phyloP scores from a whole-genome alignment of 1,140 invertebrate genomes.

The Hylyphantes graminicola region DNA sequence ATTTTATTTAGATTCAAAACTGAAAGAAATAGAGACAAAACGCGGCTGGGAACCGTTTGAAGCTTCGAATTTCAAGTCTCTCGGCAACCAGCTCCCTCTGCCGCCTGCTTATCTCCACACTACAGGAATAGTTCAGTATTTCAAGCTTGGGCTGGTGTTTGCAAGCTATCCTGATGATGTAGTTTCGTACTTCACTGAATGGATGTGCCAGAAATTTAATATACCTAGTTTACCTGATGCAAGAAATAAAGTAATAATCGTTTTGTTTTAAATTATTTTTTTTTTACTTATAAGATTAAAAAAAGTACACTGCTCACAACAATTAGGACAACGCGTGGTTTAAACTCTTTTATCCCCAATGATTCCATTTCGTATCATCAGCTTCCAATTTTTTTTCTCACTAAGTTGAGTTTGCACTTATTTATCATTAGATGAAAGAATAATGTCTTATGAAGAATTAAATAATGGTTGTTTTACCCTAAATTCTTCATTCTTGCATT shows the following conservation, averaged over 20 bases:
- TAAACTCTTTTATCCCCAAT: too few relatives aligned
- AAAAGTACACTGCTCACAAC: too few relatives aligned
- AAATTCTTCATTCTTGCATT: too few relatives aligned
- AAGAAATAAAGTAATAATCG: background rate
- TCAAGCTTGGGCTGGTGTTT: constrained; percentile 27
- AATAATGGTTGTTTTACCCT: too few relatives aligned
- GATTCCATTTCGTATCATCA: too few relatives aligned
- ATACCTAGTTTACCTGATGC: background rate
- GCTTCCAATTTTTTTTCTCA: too few relatives aligned
- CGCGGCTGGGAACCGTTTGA: constrained; percentile 24
- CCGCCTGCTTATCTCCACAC: constrained; percentile 7
- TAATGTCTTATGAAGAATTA: too few relatives aligned
- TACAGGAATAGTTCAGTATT: constrained; percentile 15
- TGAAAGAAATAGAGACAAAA: constrained; percentile 5
- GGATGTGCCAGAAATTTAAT: constrained; percentile 35
- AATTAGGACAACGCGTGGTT: too few relatives aligned
- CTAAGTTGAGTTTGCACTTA: too few relatives aligned
- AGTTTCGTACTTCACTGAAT: constrained; percentile 5
- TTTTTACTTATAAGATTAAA: too few relatives aligned
- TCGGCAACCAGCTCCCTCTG: background rate
- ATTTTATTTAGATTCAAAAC: constrained; percentile 22
- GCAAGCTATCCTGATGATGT: background rate
- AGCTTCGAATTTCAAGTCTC: background rate
- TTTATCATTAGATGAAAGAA: too few relatives aligned
- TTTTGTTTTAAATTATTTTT: background rate